These are phyloP conservation scores for Aldabrachelys gigantea DNA, from an alignment of 2,113 vertebrate genomes.

Conservation along the genomic window DNA sequence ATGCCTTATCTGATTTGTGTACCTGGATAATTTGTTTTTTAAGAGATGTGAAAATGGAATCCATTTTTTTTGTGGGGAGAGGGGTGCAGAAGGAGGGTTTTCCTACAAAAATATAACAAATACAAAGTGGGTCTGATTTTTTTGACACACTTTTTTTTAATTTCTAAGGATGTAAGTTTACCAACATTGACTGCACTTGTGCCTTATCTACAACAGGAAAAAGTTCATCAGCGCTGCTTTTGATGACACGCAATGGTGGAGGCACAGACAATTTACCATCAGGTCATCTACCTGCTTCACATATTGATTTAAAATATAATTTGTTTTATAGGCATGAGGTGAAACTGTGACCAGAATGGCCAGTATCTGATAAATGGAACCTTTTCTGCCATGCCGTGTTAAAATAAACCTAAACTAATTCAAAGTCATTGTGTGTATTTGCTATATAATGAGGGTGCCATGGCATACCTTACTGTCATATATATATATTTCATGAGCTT, in stretches of 20 bases:
- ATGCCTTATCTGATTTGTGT: neutral
- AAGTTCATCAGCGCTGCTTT: neutral
- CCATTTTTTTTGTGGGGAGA: neutral
- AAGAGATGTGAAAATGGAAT: neutral
- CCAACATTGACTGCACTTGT: neutral
- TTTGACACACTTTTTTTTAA: neutral
- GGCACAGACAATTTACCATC: neutral
- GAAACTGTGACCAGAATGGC: neutral
- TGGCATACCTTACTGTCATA: neutral
- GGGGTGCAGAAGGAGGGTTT: accelerated
- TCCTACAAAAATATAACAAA: neutral
- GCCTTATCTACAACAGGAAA: neutral
- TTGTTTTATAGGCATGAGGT: neutral
- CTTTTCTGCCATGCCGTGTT: neutral
- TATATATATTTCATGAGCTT: neutral
- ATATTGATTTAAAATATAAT: neutral
- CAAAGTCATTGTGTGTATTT: neutral
- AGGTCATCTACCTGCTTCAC: neutral
- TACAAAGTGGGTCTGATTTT: neutral
- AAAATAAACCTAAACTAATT: neutral
- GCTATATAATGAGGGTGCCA: neutral
- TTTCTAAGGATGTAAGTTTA: neutral
- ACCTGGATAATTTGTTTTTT: neutral
- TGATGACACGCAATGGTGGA: neutral
- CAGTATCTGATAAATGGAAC: neutral